These are phyloP conservation scores for Agriopis aurantiaria DNA, from an alignment of 2,888 invertebrate species.

Conservation along the genomic window DNA sequence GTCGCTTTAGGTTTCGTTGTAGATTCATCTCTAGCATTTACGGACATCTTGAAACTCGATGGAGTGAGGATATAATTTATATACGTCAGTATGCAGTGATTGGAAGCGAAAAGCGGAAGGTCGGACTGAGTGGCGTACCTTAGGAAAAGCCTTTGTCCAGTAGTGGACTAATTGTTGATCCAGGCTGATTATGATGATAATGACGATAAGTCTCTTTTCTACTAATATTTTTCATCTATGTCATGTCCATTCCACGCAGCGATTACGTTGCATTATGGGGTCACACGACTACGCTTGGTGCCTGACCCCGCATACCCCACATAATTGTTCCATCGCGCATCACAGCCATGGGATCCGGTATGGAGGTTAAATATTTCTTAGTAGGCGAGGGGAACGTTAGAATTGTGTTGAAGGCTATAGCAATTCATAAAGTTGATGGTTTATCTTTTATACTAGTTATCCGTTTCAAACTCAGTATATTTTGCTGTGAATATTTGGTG, in stretches of 20 bases:
- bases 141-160: too few relatives aligned
- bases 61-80: too few relatives aligned
- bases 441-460: not conserved
- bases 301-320: constrained; percentile 52
- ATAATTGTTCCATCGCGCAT: constrained; percentile 48
- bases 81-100: too few relatives aligned
- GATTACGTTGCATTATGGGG: constrained; percentile 23
- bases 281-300: constrained; percentile 40
- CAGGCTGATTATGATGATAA: too few relatives aligned
- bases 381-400: constrained; percentile 18
- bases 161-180: too few relatives aligned
- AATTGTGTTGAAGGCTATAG: constrained; percentile 11
- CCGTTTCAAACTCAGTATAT: not conserved
- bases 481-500: not conserved
- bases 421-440: constrained; percentile 5
- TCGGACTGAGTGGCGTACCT: too few relatives aligned
- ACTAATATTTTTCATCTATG: constrained; percentile 18
- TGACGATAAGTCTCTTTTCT: too few relatives aligned
- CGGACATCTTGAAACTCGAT: too few relatives aligned
- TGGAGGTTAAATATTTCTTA: constrained; percentile 32
- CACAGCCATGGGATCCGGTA: constrained; percentile 27
- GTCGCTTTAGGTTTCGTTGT: too few relatives aligned
- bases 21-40: too few relatives aligned
- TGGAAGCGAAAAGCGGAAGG: too few relatives aligned
- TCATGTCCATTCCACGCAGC: constrained; percentile 17